Evolutionary conservation across 2,113 vertebrate species (phyloP).

Genomic region (Ancistrus triradiatus): DNA sequence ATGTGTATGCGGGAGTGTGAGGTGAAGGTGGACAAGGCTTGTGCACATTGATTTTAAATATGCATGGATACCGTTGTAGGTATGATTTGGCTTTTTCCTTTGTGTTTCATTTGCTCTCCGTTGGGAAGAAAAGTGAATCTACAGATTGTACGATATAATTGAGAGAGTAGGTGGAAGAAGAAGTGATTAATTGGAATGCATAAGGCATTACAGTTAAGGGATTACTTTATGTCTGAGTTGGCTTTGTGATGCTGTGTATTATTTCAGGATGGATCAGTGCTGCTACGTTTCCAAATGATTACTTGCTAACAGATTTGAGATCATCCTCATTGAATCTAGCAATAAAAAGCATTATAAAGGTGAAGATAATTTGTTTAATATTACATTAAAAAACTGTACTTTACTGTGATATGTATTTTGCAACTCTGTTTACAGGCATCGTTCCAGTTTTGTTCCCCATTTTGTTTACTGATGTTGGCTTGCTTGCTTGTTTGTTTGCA

Average conservation of each 20-base stretch:
- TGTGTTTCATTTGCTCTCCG: constrained; percentile 4
- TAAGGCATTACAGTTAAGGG: constrained; percentile 9
- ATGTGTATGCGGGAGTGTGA: constrained; percentile 40
- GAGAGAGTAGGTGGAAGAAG: not conserved
- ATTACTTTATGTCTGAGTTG: constrained; percentile 19
- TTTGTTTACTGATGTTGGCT: too few relatives aligned
- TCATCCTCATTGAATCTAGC: constrained; percentile 2
- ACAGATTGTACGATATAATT: not conserved
- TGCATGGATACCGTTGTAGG: constrained; percentile 78
- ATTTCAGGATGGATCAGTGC: constrained; percentile 23
- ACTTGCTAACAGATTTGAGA: constrained; percentile 7
- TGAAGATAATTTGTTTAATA: constrained; percentile 10
- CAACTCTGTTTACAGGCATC: constrained; percentile 42
- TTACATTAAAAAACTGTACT: constrained; percentile 43
- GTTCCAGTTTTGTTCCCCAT: constrained; percentile 31
- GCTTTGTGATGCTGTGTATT: constrained; percentile 6
- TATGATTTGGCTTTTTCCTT: constrained; percentile 57
- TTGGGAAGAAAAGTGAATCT: not conserved
- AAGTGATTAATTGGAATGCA: constrained; percentile 13
- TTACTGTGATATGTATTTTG: constrained; percentile 40
- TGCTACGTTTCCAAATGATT: constrained; percentile 21
- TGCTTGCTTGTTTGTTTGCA: not conserved
- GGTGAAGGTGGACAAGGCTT: constrained; percentile 36
- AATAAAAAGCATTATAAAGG: constrained; percentile 40
- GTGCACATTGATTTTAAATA: constrained; percentile 64